Evolutionary conservation across 2,797 vertebrate genomes (phyloP), one percentile per base, ranked within the genome.

Genomic region (Neosilurus hyrtlii): DNA sequence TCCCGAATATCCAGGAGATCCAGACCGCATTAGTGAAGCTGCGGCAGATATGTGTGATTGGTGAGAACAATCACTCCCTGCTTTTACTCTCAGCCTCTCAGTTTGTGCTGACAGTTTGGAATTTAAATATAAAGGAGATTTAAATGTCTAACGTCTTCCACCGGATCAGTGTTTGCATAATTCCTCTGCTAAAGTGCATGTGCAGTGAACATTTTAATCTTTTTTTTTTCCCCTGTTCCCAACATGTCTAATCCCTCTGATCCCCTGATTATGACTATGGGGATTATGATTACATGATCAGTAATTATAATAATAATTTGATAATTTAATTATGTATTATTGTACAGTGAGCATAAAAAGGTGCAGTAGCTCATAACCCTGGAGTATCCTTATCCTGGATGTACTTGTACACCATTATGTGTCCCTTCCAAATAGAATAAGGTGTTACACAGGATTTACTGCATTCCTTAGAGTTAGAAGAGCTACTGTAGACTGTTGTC

Each of bases 41-140:
- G 84, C 94, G 96, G 62, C 96, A 99, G 86, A 93, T 97, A 63
- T 98, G 97, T 83, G 96, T 99, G 76, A 96, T 97, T 51, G 98
- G 98, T 99, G 93, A 15, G 94, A 15, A 37, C 12, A 51, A 10
- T 12, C 59, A 71, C 52, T n/a, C 57, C 63, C 61, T 57, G 70
- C 70, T 61, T 62, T 75, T 9, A 49, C 57, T 14, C 26, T 52
- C n/a, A 12, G 56, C n/a, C 54, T 22, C 11, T 9, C 24, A 10
- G 49, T 72, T 72, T 56, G 9, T 15, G 10, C 18, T 22, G 35
- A 14, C 20, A 11, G 51, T 80, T 75, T 80, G 37, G 2, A 37
- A 26, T 76, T 37, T 65, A 14, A 68, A 76, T 68, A 59, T n/a
- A 70, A 12, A 66, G 35, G 49, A 24, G 3, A 81, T 81, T 54